Evolutionary conservation across 2,797 vertebrate genomes (phyloP), one percentile per base, ranked within the genome.

Genomic region (Acanthurus lineatus): DNA sequence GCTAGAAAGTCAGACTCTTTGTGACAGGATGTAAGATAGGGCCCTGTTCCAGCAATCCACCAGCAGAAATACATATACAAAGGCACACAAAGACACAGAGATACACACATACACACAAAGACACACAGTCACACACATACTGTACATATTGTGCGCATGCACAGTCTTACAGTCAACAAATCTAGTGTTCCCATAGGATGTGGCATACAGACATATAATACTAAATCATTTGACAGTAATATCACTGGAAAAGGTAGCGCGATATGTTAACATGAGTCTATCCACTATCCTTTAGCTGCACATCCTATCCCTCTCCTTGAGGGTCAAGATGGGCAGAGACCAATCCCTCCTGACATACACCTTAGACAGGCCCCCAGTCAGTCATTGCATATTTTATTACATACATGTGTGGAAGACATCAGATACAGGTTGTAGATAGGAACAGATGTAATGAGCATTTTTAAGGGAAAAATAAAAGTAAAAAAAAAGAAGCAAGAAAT

Each of bases 1-100:
- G 71, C 25, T 61, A 66, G 35, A 61, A 66, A 70, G 80, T 20
- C 63, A 70, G 45, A 63, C 65, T 69, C 73, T 44, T 9, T 47
- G 20, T 72, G 44, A 75, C 66, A 54, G 45, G 19, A 73, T 52
- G 59, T 32, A 17, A 53, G 54, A 67, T 65, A 58, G 53, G 66
- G 56, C 45, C 54, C 20, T 8, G 0, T 17, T 49, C 20, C 61
- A 69, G 56, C 49, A 58, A 74, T 45, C 1, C 25, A 40, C 11
- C 6, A 19, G 22, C 60, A 22, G 5, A 69, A 16, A 67, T 64
- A 20, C 53, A 69, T 2, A 44, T 45, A 45, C 17, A 60, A 2
- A 48, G 10, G 59, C 45, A n/a, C 22, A 60, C 38, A 9, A n/a
- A 67, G 11, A 54, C 6, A 62, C 42, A 42, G 12, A 52, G 28